Conservation (phyloP, 2,888 invertebrate species). For the Gari tellinella region DNA sequence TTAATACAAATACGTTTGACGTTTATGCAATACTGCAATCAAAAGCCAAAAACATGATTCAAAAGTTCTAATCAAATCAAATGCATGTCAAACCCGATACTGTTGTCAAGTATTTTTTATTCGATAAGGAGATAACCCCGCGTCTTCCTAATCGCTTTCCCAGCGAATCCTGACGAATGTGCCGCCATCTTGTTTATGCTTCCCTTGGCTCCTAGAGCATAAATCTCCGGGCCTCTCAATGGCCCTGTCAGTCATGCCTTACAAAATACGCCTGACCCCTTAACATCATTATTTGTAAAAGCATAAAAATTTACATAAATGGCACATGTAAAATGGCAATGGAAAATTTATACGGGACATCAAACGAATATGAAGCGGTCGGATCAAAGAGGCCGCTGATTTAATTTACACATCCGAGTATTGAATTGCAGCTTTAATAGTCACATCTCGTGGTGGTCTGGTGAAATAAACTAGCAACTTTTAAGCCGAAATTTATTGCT, state of each 20-base stretch:
- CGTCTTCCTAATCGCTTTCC: conserved; percentile 28
- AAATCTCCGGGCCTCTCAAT: conserved; percentile 34
- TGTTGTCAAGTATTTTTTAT: conserved; percentile 5
- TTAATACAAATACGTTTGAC: too few relatives aligned
- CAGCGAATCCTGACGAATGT: conserved; percentile 30
- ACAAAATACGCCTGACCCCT: conserved; percentile 49
- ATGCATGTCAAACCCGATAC: conserved; percentile 4
- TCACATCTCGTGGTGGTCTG: conserved; percentile 58
- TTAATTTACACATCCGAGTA: conserved; percentile 63
- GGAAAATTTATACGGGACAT: conserved; percentile 60
- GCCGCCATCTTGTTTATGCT: conserved; percentile 49
- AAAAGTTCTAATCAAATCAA: too few relatives aligned
- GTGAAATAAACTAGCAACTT: conserved; percentile 26
- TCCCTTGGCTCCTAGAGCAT: conserved; percentile 18
- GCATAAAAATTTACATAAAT: conserved; percentile 65
- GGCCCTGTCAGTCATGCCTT: conserved; percentile 49
- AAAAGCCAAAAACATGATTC: too few relatives aligned
- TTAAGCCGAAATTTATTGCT: conserved; percentile 26
- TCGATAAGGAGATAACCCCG: conserved; percentile 3
- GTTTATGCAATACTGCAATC: too few relatives aligned
- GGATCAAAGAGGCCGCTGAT: conserved; percentile 59
- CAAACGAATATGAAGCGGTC: conserved; percentile 48
- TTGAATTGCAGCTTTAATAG: conserved; percentile 61
- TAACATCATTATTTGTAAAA: conserved; percentile 56
- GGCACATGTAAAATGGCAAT: conserved; percentile 63